Percentiles rank a stretch among this genome's conserved stretches.
Evolutionary conservation across 2,113 vertebrate species (phyloP).

Genomic region (Myrmecobius fasciatus): DNA sequence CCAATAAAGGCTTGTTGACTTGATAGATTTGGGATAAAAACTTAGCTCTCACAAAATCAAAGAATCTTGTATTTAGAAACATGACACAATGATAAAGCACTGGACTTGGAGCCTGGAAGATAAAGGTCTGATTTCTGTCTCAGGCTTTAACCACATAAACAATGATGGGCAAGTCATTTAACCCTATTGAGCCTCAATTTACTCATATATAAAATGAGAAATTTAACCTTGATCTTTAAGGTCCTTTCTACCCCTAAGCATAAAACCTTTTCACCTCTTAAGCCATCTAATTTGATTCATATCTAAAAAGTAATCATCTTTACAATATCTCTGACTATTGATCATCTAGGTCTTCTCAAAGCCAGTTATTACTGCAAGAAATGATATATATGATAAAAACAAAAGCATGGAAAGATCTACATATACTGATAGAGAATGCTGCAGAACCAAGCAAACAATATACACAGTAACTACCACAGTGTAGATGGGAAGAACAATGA

Average conservation of each 20-base stretch:
- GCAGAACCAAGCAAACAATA: no score
- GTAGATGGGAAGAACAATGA: no score
- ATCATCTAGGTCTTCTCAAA: not conserved
- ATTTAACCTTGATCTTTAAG: not conserved
- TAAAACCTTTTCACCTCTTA: not conserved
- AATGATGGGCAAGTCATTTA: not conserved
- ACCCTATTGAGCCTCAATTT: not conserved
- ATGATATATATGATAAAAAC: not conserved
- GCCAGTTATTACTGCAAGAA: not conserved
- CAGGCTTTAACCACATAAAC: not conserved
- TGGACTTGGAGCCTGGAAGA: not conserved
- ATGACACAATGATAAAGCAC: not conserved
- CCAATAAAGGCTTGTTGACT: not conserved
- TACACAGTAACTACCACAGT: no score
- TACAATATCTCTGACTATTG: not conserved
- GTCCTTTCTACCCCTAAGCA: not conserved
- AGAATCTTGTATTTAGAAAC: not conserved
- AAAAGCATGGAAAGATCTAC: no score
- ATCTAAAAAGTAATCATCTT: not conserved
- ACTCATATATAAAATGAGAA: not conserved
- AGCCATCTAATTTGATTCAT: not conserved
- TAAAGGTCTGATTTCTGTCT: not conserved
- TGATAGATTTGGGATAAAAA: not conserved
- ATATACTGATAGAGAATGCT: no score
- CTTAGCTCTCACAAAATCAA: not conserved